Evolutionary conservation across 2,797 vertebrate species (phyloP).

Genomic region (Spinus olivaceus): DNA sequence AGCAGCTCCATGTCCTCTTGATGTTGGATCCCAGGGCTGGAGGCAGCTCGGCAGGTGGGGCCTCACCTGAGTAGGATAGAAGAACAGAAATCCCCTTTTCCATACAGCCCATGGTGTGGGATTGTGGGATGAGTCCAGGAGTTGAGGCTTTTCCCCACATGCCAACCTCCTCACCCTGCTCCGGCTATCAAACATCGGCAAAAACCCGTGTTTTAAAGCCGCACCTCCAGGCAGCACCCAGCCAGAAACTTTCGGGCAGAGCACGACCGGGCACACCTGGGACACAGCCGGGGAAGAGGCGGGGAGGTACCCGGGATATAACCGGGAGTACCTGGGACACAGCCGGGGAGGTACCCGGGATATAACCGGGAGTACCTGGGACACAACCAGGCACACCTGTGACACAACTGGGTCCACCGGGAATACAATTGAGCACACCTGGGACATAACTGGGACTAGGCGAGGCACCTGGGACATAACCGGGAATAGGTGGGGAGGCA

Average conservation of each 20-base stretch:
- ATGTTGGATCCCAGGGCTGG: background rate
- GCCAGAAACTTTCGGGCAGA: too few species aligned
- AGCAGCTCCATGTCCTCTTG: background rate
- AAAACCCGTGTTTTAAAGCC: background rate
- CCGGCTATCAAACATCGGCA: rapidly evolving
- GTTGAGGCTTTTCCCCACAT: rapidly evolving
- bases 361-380: too few species aligned
- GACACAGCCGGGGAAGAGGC: background rate
- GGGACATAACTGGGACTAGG: too few species aligned
- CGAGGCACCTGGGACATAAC: background rate
- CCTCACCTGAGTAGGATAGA: background rate
- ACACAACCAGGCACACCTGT: too few species aligned
- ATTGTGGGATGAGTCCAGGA: background rate
- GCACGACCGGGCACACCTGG: background rate
- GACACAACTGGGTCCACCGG: too few species aligned
- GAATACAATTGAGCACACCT: too few species aligned
- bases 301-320: background rate
- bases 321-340: too few species aligned
- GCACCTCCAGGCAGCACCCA: too few species aligned
- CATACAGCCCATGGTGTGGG: rapidly evolving
- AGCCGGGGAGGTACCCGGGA: too few species aligned
- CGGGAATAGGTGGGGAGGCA: too few species aligned
- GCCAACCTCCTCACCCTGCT: rapidly evolving
- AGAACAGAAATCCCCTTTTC: background rate
- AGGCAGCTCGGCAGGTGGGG: background rate